Evolutionary conservation across 2,888 invertebrate species (phyloP), one percentile per base, ranked within the genome.

Genomic region (Mimachlamys varia): DNA sequence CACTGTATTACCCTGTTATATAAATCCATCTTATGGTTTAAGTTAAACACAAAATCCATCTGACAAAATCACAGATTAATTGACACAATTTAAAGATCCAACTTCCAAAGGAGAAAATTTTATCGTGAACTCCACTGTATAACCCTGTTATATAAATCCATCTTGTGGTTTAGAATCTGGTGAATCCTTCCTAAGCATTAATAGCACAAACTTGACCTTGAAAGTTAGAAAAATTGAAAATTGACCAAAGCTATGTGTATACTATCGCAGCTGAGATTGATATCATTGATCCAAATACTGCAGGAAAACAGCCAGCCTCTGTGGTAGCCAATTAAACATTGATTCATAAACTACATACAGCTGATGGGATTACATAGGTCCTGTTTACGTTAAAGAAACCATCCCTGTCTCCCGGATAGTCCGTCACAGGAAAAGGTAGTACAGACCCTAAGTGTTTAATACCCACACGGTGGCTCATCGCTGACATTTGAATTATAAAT

Each of bases 281-380:
- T 76, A 76, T 76, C 76, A 76, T 76, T 76, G 76, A 76, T 76
- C 76, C 33, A 33, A 33, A 53, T 17, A 53, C 53, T 5, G 33
- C 33, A 4, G 0, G 22, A 33, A 76, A 15, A 76, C 76, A 76
- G 33, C 33, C 33, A 1, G 27, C 76, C 33, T 76, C 22, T 76
- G 76, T 76, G 33, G 0, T 27, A 33, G 76, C 27, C 76, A 76
- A 76, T 76, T 76, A 76, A 33, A 76, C 76, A 76, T 76, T 76
- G 76, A 76, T 76, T 76, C 76, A 76, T 76, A 76, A 76, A 76
- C 27, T 76, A 76, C 33, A 76, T 76, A 76, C 76, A 76, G 76
- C 33, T 76, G 76, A 76, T 76, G 76, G 27, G 76, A 76, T 76
- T 33, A 12, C 76, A 12, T 33, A 76, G 76, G 33, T 76, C 76